Evolutionary conservation across 1,140 invertebrate species (phyloP).

Genomic region (Coenobita brevimanus): DNA sequence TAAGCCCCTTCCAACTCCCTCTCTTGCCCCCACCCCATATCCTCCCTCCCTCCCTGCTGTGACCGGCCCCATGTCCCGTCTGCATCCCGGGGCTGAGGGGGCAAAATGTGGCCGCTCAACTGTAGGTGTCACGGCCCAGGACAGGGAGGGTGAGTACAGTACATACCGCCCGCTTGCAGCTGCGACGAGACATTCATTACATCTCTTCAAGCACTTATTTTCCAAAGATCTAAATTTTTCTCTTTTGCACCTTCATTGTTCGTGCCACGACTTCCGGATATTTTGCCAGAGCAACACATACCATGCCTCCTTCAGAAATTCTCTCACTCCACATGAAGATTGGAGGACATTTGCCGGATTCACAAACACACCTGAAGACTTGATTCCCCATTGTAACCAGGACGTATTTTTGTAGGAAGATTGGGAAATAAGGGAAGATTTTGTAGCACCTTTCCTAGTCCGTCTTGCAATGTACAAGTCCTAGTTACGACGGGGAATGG

Average conservation of each 20-base stretch:
- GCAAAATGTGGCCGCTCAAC: not conserved
- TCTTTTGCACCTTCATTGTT: slow-evolving; percentile 56
- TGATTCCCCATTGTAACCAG: no score
- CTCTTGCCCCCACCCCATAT: not conserved
- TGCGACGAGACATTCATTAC: slow-evolving; percentile 34
- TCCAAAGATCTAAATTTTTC: slow-evolving; percentile 53
- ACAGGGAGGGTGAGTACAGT: slow-evolving; percentile 59
- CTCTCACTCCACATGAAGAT: no score
- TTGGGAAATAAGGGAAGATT: no score
- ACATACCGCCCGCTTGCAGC: slow-evolving; percentile 56
- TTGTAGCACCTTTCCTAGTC: no score
- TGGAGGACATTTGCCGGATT: no score
- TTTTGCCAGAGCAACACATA: not conserved
- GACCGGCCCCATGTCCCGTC: slow-evolving; percentile 17
- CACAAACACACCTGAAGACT: no score
- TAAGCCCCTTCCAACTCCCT: not conserved
- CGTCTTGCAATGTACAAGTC: no score
- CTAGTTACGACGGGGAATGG: no score
- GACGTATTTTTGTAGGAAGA: no score
- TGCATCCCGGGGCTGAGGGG: slow-evolving; percentile 32
- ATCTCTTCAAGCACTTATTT: slow-evolving; percentile 52
- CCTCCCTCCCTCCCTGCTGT: slow-evolving; percentile 3
- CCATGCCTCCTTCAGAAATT: not conserved
- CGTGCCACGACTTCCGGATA: slow-evolving; percentile 26
- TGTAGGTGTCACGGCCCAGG: slow-evolving; percentile 15